Base-by-base conservation (phyloP, 2,888 invertebrate species). In the Lamellibrachia satsuma region DNA sequence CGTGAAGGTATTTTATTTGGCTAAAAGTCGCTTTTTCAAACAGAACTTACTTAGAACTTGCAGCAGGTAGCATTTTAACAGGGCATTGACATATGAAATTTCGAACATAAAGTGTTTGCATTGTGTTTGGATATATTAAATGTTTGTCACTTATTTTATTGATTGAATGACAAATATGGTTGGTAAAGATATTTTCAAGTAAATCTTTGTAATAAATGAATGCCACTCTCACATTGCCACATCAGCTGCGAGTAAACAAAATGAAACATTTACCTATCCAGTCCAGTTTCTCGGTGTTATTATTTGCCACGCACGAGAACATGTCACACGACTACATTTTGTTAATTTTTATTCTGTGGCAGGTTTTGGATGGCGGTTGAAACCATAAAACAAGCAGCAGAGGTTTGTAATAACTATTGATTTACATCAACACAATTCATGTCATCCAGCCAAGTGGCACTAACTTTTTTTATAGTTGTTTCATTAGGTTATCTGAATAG, bases 311-410 rank as follows among this genome's bases (percentile, higher is more conserved):
- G 75, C 15, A 75, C n/a, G n/a, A 75, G 4, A 22, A 11, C n/a
- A 75, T 75, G 22, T 22, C 8, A 9, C 9, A 4, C 3, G 3
- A 22, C 3, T 75, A 3, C n/a, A 22, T 75, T 22, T 22, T 4
- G 15, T 75, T 75, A 22, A 15, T 75, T 75, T n/a, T 75, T 75
- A 4, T n/a, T 92, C 93, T 90, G 93, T 94, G 22, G 75, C 93
- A 96, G 98, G 0, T 98, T 98, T 94, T 98, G 98, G 98, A 97
- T 97, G 95, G 98, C 98, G 0, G 98, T 98, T 0, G 98, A 98
- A 95, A 98, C 98, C 96, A 96, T 99, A 93, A 97, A 98, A 94
- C 97, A 97, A 93, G 94, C 95, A 57, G 94, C 94, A 57, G 95
- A 95, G 94, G 95, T 95, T 94, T 92, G 39, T 60, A n/a, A 22